A percentile compares a stretch with the other conserved stretches of the same genome.
These are phyloP conservation scores for Zalophus californianus DNA, from an alignment of 2,797 vertebrate genomes.

Conservation along the genomic window DNA sequence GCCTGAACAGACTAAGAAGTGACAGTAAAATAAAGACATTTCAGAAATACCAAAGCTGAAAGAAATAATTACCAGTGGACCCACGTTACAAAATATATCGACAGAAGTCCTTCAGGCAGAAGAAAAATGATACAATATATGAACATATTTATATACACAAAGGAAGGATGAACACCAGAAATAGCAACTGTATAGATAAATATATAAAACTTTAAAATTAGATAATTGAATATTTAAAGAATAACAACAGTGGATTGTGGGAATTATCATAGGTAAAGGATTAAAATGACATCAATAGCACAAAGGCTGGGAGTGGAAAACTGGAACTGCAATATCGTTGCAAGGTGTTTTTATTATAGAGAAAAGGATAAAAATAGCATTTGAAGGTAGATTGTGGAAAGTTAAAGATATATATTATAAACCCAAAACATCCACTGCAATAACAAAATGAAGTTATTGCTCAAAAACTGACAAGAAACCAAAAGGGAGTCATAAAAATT, in stretches of 20 bases:
- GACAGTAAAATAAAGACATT: neutral
- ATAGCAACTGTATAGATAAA: neutral
- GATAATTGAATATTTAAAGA: neutral
- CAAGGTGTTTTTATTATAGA: neutral
- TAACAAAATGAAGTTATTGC: neutral
- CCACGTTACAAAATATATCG: neutral
- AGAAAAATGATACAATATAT: neutral
- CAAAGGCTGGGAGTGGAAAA: neutral
- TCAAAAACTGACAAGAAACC: neutral
- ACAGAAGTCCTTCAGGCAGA: neutral
- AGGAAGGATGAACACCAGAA: neutral
- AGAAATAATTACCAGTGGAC: neutral
- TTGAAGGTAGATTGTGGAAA: neutral
- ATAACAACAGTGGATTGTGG: neutral
- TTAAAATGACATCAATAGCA: neutral
- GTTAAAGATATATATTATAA: neutral
- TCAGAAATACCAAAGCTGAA: neutral
- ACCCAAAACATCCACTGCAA: neutral
- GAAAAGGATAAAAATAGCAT: neutral
- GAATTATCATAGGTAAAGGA: neutral
- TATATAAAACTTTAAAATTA: neutral
- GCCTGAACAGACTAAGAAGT: neutral
- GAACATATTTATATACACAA: neutral
- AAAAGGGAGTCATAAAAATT: neutral
- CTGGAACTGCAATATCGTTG: neutral